Percentiles rank a stretch among this genome's conserved stretches.
Conservation (phyloP, 2,113 vertebrate species). For the Tachysurus fulvidraco region DNA sequence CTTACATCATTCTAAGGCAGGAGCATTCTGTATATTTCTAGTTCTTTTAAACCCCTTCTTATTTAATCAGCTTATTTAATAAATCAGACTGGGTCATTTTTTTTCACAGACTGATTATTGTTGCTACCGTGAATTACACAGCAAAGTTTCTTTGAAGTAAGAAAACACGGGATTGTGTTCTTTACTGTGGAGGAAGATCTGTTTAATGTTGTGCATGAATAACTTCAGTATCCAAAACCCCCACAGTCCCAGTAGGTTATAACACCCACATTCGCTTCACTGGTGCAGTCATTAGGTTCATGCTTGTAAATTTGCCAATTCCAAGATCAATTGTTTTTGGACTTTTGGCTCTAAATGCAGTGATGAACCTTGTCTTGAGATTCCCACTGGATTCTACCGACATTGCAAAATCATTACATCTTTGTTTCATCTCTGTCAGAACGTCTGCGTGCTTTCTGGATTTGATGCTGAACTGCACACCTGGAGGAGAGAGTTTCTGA, state of each 20-base stretch:
- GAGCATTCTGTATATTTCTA: slow-evolving; percentile 31
- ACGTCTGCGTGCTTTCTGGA: slow-evolving; percentile 31
- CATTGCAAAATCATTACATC: slow-evolving; percentile 29
- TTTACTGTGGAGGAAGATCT: slow-evolving; percentile 7
- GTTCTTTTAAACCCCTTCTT: slow-evolving; percentile 20
- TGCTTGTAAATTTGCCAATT: slow-evolving; percentile 47
- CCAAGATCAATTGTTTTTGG: slow-evolving; percentile 37
- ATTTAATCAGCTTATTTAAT: slow-evolving; percentile 17
- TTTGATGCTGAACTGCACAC: slow-evolving; percentile 40
- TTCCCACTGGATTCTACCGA: slow-evolving; percentile 31
- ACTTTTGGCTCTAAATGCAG: slow-evolving; percentile 19
- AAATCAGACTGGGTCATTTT: slow-evolving; percentile 4
- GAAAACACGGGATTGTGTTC: background rate
- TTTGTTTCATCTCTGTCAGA: slow-evolving; percentile 28
- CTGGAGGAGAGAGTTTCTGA: slow-evolving; percentile 35
- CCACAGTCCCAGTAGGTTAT: slow-evolving; percentile 42
- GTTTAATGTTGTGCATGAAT: slow-evolving; percentile 46
- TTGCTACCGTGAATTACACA: slow-evolving; percentile 44
- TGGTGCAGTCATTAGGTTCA: slow-evolving; percentile 33
- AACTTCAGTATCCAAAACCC: slow-evolving; percentile 42
- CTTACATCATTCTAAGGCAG: slow-evolving; percentile 3
- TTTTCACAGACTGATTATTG: slow-evolving; percentile 26
- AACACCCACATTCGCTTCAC: slow-evolving; percentile 35
- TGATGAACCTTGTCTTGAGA: slow-evolving; percentile 24
- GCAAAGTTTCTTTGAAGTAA: slow-evolving; percentile 32